phyloP scores from a whole-genome alignment of 1,140 invertebrate species.

The Geopemphigus sp. region DNA sequence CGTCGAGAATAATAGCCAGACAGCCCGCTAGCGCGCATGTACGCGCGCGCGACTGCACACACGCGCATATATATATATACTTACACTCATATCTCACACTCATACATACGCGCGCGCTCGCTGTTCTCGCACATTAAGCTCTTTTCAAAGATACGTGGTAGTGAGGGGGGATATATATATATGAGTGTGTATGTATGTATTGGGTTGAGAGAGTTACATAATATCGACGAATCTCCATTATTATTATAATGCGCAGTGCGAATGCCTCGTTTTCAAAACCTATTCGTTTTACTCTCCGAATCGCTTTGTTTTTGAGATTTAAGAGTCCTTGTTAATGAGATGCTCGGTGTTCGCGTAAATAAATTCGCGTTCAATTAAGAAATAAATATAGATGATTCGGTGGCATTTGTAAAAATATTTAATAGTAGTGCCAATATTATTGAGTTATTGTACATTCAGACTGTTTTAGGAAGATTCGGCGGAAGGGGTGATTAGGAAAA shows the following conservation, averaged over 20 bases:
- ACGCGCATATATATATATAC: too few relatives aligned
- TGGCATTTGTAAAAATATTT: too few relatives aligned
- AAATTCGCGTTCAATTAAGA: not conserved
- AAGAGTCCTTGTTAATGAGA: not conserved
- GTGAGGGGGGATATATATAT: not conserved
- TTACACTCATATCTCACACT: too few relatives aligned
- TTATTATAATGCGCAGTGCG: not conserved
- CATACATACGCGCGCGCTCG: not conserved
- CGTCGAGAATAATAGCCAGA: conserved; percentile 15
- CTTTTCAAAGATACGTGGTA: conserved; percentile 12
- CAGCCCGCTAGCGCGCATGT: not conserved
- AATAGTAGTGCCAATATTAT: too few relatives aligned
- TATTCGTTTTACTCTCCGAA: too few relatives aligned
- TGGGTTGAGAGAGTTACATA: not conserved
- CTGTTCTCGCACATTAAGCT: conserved; percentile 18
- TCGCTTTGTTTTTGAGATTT: not conserved
- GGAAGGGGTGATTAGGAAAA: too few relatives aligned
- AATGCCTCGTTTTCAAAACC: not conserved
- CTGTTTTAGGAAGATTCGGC: too few relatives aligned
- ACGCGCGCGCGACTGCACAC: not conserved
- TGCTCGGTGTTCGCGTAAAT: not conserved
- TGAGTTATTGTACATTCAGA: not conserved
- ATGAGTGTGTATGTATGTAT: too few relatives aligned
- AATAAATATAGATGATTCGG: too few relatives aligned
- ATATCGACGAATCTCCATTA: conserved; percentile 20